phyloP scores from a whole-genome alignment of 2,888 invertebrate species.

The Noctua janthe region DNA sequence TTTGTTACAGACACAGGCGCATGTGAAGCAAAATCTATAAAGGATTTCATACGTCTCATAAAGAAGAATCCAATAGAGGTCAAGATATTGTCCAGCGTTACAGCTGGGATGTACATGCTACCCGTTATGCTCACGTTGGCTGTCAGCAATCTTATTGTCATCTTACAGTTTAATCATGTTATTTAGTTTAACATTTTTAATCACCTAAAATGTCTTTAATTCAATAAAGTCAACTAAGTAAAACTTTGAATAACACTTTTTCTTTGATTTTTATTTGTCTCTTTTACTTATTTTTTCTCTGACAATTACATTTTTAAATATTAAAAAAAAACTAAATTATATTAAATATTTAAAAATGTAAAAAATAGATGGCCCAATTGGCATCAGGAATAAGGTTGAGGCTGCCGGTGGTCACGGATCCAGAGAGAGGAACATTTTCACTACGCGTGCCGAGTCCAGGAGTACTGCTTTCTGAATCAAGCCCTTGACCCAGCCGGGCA shows the following conservation, averaged over 20 bases:
- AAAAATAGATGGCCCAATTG: no score
- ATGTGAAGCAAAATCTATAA: slow-evolving; percentile 1
- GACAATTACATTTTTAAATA: no score
- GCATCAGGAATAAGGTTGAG: no score
- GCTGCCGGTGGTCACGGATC: no score
- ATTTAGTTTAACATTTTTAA: background rate
- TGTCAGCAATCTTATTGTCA: background rate
- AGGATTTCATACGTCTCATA: slow-evolving; percentile 2
- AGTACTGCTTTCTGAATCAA: no score
- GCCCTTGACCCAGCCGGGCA: no score
- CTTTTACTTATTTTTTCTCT: no score
- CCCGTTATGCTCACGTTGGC: background rate
- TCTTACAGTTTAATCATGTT: background rate
- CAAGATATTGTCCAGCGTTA: background rate
- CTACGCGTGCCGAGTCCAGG: no score
- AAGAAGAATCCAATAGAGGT: slow-evolving; percentile 7
- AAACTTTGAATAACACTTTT: background rate
- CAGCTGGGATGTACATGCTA: slow-evolving; percentile 6
- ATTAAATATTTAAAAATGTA: no score
- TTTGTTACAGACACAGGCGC: background rate
- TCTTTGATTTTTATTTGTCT: background rate
- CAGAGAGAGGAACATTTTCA: no score
- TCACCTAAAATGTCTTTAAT: background rate
- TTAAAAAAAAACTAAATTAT: no score
- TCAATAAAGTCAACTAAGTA: no score